Percentiles rank a stretch among this genome's conserved stretches.
phyloP scores from a whole-genome alignment of 2,888 invertebrate species.

The Tiliacea citrago region DNA sequence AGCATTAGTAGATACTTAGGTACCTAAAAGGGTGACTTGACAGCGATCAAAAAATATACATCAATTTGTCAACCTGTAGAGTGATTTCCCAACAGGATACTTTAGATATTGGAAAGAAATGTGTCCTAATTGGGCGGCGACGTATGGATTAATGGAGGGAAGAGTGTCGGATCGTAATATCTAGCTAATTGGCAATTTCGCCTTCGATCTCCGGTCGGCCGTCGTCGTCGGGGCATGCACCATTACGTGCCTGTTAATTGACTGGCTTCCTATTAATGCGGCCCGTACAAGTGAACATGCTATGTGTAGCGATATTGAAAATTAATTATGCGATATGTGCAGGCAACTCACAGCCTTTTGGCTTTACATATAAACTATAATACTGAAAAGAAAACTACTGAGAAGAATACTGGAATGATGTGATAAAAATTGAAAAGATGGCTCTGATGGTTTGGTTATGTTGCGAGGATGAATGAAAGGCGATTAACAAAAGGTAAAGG shows the following conservation, averaged over 20 bases:
- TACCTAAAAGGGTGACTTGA: not conserved
- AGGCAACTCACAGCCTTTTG: slow-evolving; percentile 17
- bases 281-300: slow-evolving; percentile 63
- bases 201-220: slow-evolving; percentile 84
- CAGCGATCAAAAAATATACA: not conserved
- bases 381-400: not conserved
- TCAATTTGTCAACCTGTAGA: slow-evolving; percentile 68
- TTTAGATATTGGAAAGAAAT: slow-evolving; percentile 64
- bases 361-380: slow-evolving; percentile 13
- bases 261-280: slow-evolving; percentile 69
- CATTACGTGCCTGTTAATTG: slow-evolving; percentile 77
- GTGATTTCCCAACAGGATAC: slow-evolving; percentile 62
- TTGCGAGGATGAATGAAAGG: not conserved
- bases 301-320: slow-evolving; percentile 51
- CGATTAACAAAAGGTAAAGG: too few species aligned
- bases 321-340: slow-evolving; percentile 38
- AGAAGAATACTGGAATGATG: not conserved
- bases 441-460: not conserved
- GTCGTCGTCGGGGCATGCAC: slow-evolving; percentile 70
- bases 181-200: slow-evolving; percentile 86
- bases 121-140: slow-evolving; percentile 64
- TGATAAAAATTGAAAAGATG: not conserved
- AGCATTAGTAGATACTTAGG: not conserved
- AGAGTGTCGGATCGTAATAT: slow-evolving; percentile 75
- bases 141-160: slow-evolving; percentile 67